Evolutionary conservation across 2,113 vertebrate species (phyloP), one percentile per base, ranked within the genome.

Genomic region (Tragulus kanchil): DNA sequence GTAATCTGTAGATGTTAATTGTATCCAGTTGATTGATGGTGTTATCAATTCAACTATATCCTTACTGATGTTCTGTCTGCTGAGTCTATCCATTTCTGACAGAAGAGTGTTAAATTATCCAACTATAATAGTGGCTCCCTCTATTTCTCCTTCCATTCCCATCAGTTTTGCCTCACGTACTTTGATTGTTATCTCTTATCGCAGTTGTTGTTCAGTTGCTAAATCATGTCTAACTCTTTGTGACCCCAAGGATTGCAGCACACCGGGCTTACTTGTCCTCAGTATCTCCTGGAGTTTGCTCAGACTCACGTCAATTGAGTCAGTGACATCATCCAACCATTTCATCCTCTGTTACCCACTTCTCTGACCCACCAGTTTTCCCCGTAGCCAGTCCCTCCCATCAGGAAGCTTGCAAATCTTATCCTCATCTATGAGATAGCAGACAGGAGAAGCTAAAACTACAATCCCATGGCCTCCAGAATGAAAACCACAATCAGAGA

Each of bases 141-240:
- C 75, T 92, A 62, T 62, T 87, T 71, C 56, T 81, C 45, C 54
- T 87, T 88, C 65, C 36, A 83, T 95, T 75, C 48, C 21, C 61
- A 45, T 61, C 42, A 31, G 19, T 78, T 90, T 75, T 75, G 15
- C 16, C 17, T 85, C 45, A 56, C 3, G 6, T 85, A 52, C 79
- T 71, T 81, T 73, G 11, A 73, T 25, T 73, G 42, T 45, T 73
- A 25, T 45, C 36, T 45, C 69, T 45, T 73, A 23, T 73, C 45
- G 42, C 36, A 73, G 69, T 45, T 73, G 21, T 45, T 45, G 21
- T 45, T 73, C 69, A 13, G 42, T 73, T 42, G 19, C 69, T 73
- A 73, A 45, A 1, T 73, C 21, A 0, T 45, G 42, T 45, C n/a
- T n/a, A n/a, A n/a, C 11, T 73, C 42, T 73, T 71, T 73, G 45